A percentile compares a stretch with the other conserved stretches of the same genome.
Conservation (phyloP, 1,140 invertebrate genomes). For the Cyphomyrmex costatus region DNA sequence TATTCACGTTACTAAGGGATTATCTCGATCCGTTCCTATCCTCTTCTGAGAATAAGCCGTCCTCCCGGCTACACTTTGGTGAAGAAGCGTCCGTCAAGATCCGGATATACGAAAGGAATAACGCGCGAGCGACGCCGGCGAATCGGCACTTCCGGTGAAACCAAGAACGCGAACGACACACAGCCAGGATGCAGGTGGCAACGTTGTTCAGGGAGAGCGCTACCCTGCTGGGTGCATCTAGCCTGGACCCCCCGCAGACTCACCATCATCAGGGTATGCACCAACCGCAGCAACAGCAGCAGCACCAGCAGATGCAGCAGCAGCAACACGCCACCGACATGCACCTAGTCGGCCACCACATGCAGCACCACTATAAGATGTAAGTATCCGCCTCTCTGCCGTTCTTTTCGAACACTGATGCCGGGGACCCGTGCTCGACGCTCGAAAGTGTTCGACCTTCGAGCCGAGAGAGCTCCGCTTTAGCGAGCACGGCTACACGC, state of each 20-base stretch:
- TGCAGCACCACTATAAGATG: conserved; percentile 86
- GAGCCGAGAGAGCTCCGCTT: conserved; percentile 30
- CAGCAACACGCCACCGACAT: conserved; percentile 80
- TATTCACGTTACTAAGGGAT: conserved; percentile 14
- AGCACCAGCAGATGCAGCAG: conserved; percentile 74
- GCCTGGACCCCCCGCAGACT: conserved; percentile 86
- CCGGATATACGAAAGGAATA: not conserved
- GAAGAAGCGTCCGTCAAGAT: not conserved
- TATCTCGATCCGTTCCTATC: not conserved
- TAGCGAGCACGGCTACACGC: not conserved
- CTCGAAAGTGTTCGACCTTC: conserved; percentile 58
- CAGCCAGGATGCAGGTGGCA: conserved; percentile 89
- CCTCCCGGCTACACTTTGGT: not conserved
- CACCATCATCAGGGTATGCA: conserved; percentile 83
- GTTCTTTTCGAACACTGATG: conserved; percentile 54
- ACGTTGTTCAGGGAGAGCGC: conserved; percentile 90
- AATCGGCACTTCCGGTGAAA: conserved; percentile 48
- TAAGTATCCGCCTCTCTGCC: conserved; percentile 75
- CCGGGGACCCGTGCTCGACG: conserved; percentile 13
- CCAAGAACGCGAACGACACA: not conserved
- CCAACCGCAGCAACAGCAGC: conserved; percentile 80
- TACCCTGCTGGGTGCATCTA: conserved; percentile 89
- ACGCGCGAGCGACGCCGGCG: conserved; percentile 50
- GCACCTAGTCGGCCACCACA: conserved; percentile 83
- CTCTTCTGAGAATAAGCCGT: not conserved